Evolutionary conservation across 2,888 invertebrate species (phyloP).

Genomic region (Tenodera sinensis): DNA sequence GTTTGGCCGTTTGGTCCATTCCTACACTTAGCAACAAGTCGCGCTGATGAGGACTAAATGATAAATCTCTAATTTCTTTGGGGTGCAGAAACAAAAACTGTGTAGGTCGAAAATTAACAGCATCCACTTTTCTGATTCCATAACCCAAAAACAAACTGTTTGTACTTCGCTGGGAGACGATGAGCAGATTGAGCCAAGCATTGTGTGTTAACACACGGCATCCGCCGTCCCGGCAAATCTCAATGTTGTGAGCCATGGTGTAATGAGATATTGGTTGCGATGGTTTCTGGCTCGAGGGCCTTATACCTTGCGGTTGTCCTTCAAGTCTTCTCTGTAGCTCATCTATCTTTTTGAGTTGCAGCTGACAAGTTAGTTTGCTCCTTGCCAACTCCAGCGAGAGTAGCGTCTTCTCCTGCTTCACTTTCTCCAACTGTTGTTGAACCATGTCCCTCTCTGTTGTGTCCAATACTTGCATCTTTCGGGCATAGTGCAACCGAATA

Average conservation of each 20-base stretch:
- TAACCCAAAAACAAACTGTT: slow-evolving; percentile 71
- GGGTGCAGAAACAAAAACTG: slow-evolving; percentile 71
- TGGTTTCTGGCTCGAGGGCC: background rate
- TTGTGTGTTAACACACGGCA: slow-evolving; percentile 78
- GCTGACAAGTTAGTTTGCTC: slow-evolving; percentile 44
- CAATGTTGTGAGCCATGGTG: slow-evolving; percentile 59
- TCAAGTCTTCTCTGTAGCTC: background rate
- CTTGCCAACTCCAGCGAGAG: slow-evolving; percentile 61
- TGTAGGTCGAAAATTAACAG: slow-evolving; percentile 59
- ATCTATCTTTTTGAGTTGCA: slow-evolving; percentile 41
- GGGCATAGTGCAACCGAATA: slow-evolving; percentile 75
- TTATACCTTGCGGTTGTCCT: background rate
- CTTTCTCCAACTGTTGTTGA: slow-evolving; percentile 56
- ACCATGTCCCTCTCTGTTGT: slow-evolving; percentile 67
- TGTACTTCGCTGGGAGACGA: slow-evolving; percentile 71
- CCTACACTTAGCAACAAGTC: slow-evolving; percentile 73
- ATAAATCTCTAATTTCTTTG: slow-evolving; percentile 73
- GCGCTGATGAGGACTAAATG: slow-evolving; percentile 63
- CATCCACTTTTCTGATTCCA: slow-evolving; percentile 72
- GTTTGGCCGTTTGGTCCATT: slow-evolving; percentile 69
- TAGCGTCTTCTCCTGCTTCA: slow-evolving; percentile 55
- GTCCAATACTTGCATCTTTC: slow-evolving; percentile 70
- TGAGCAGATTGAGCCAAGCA: slow-evolving; percentile 59
- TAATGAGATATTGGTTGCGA: slow-evolving; percentile 23
- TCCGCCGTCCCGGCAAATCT: slow-evolving; percentile 64